Evolutionary conservation across 2,113 vertebrate genomes (phyloP).

Genomic region (Neodon shergylaensis): DNA sequence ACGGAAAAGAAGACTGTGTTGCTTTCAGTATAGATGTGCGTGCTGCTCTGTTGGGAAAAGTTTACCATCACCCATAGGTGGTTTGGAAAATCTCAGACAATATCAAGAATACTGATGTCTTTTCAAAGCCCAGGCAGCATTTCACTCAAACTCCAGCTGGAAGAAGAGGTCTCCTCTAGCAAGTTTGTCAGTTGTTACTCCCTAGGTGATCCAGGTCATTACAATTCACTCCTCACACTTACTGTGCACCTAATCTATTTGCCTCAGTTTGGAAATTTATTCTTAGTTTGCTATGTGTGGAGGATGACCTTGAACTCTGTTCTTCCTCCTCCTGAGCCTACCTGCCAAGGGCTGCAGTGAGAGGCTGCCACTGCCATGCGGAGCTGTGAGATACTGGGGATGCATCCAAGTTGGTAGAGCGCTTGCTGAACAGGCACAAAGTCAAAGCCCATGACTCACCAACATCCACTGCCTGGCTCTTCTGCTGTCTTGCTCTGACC

Average conservation of each 20-base stretch:
- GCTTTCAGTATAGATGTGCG: neutral
- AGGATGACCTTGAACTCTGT: neutral
- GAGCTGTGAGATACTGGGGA: neutral
- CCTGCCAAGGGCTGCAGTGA: neutral
- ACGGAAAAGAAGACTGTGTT: neutral
- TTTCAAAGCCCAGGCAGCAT: neutral
- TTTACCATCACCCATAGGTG: neutral
- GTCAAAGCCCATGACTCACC: neutral
- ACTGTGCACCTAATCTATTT: neutral
- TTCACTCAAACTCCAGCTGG: neutral
- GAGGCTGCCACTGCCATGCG: neutral
- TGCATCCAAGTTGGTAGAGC: too few relatives aligned
- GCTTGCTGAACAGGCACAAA: neutral
- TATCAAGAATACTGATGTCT: neutral
- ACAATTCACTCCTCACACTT: neutral
- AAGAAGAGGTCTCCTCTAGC: neutral
- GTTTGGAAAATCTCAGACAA: neutral
- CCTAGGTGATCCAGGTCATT: neutral
- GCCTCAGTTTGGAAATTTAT: conserved; percentile 17
- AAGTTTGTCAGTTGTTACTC: neutral
- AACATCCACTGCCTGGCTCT: neutral
- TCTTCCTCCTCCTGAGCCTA: neutral
- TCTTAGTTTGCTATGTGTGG: neutral
- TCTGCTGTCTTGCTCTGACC: neutral
- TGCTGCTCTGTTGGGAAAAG: neutral